Evolutionary conservation across 2,113 vertebrate species (phyloP).

Genomic region (Bubo blakistoni): DNA sequence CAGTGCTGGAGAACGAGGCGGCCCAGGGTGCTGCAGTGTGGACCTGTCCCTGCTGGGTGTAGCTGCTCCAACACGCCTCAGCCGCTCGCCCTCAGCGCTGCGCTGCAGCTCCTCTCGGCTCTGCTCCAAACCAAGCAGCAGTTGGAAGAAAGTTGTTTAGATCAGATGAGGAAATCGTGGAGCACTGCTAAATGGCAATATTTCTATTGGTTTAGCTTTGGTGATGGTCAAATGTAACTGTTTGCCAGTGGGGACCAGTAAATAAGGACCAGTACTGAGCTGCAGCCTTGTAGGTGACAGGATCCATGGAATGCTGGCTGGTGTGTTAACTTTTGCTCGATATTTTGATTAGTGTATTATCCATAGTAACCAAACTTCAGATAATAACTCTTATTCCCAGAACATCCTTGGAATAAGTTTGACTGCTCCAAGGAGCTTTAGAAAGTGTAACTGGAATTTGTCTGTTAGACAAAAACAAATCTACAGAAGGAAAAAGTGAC

Average conservation of each 20-base stretch:
- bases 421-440: neutral
- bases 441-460: neutral
- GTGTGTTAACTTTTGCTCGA: neutral
- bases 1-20: neutral
- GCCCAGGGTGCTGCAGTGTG: rapidly evolving
- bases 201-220: neutral
- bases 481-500: neutral
- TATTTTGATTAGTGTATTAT: neutral
- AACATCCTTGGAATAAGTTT: neutral
- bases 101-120: neutral
- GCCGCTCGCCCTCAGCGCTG: too few species aligned
- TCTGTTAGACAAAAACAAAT: neutral
- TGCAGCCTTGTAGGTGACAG: neutral
- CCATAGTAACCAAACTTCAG: neutral
- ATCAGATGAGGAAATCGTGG: neutral
- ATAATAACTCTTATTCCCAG: neutral
- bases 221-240: rapidly evolving
- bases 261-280: neutral
- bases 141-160: neutral
- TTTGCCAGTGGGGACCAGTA: neutral
- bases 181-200: neutral
- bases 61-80: neutral
- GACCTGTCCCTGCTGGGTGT: neutral
- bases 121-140: neutral
- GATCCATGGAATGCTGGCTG: neutral